Percentiles rank a stretch among this genome's conserved stretches.
Evolutionary conservation across 1,140 invertebrate genomes (phyloP).

Genomic region (Aethina tumida): DNA sequence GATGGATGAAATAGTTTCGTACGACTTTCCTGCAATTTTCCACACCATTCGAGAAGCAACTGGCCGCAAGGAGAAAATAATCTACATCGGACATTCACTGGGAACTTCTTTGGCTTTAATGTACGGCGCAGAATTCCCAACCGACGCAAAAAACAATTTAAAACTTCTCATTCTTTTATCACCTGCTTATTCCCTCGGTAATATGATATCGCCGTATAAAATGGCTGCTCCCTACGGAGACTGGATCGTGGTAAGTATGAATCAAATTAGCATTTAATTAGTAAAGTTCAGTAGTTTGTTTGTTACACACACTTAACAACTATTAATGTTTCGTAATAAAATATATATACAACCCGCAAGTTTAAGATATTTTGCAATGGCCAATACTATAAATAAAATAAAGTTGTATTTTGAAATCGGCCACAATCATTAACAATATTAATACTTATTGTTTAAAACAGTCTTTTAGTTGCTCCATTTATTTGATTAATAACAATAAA

Average conservation of each 20-base stretch:
- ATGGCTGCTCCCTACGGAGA: conserved; percentile 21
- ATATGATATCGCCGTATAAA: conserved; percentile 26
- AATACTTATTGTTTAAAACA: too few species aligned
- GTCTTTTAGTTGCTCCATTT: too few species aligned
- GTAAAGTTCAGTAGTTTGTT: not conserved
- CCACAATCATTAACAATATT: too few species aligned
- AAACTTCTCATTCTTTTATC: conserved; percentile 28
- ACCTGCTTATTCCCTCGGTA: conserved; percentile 28
- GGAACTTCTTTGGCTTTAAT: conserved; percentile 36
- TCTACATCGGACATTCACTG: conserved; percentile 46
- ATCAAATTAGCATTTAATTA: not conserved
- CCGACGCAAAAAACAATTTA: conserved; percentile 28
- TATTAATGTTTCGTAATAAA: not conserved
- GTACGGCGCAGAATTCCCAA: conserved; percentile 34
- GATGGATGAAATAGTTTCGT: conserved; percentile 46
- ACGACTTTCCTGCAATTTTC: conserved; percentile 50
- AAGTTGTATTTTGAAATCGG: too few species aligned
- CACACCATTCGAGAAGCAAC: conserved; percentile 41
- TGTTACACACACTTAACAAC: not conserved
- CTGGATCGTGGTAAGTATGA: conserved; percentile 24
- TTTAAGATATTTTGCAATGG: not conserved
- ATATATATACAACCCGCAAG: not conserved
- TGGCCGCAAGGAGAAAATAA: conserved; percentile 33
- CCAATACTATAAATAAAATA: not conserved
- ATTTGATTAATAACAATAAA: too few species aligned